Percentiles rank a stretch among this genome's conserved stretches.
Evolutionary conservation across 2,113 vertebrate species (phyloP).

Genomic region (Chlorocebus sabaeus): DNA sequence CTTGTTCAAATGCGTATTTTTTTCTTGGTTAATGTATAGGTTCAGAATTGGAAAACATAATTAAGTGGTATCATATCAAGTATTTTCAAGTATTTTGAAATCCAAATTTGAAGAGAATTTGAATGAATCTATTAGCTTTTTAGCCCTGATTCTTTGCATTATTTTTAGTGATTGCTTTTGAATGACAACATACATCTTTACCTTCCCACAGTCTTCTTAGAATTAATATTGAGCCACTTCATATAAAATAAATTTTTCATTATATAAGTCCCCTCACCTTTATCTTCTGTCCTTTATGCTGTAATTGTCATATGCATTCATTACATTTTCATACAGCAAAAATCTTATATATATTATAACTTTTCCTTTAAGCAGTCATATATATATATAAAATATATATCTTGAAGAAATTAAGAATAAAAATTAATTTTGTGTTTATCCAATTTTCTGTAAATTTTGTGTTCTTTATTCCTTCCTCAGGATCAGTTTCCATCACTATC

Average conservation of each 20-base stretch:
- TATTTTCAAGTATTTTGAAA: background rate
- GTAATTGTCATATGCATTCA: background rate
- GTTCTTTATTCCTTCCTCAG: background rate
- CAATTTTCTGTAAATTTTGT: background rate
- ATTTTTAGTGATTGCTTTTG: background rate
- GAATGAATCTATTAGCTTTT: background rate
- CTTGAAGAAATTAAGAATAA: background rate
- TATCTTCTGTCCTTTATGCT: background rate
- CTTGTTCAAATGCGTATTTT: background rate
- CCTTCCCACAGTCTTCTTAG: background rate
- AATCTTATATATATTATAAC: background rate
- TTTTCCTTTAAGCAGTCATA: background rate
- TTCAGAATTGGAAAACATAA: background rate
- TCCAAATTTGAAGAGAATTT: slow-evolving; percentile 2
- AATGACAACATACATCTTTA: background rate
- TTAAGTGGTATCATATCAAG: background rate
- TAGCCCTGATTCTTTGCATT: background rate
- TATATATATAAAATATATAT: background rate
- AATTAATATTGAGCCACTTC: background rate
- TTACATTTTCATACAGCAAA: background rate
- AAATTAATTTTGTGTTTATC: background rate
- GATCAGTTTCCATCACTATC: background rate
- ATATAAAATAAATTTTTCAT: background rate
- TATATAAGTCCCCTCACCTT: background rate
- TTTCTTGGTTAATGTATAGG: background rate